These are phyloP conservation scores for Rhizoglyphus robini DNA, from an alignment of 1,140 invertebrate genomes.

Conservation along the genomic window DNA sequence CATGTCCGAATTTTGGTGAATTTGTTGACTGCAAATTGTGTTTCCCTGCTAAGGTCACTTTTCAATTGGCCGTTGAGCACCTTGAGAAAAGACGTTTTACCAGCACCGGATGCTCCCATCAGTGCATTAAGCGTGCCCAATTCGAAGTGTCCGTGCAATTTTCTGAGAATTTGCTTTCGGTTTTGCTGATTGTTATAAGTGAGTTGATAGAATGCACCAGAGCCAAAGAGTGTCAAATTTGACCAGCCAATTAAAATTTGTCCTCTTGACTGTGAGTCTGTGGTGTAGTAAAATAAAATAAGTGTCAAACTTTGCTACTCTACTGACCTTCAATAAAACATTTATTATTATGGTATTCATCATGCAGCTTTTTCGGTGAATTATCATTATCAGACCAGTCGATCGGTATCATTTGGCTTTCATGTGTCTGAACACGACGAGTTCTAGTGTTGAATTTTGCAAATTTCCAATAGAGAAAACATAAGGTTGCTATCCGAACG, in stretches of 20 bases:
- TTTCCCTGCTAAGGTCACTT: not conserved
- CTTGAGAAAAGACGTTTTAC: slow-evolving; percentile 17
- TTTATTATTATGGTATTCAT: not conserved
- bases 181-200: not conserved
- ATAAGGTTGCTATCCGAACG: not conserved
- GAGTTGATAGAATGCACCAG: not conserved
- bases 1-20: not conserved
- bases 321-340: too few relatives aligned
- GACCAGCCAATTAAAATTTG: not conserved
- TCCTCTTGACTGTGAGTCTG: too few relatives aligned
- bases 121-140: slow-evolving; percentile 37
- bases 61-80: slow-evolving; percentile 5
- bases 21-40: not conserved
- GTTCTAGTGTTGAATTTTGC: not conserved
- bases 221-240: not conserved
- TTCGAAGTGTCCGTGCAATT: slow-evolving; percentile 24
- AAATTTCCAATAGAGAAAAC: not conserved
- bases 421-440: not conserved
- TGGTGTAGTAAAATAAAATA: not conserved
- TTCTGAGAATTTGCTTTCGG: slow-evolving; percentile 9
- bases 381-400: too few relatives aligned
- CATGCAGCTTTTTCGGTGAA: not conserved
- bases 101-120: slow-evolving; percentile 16
- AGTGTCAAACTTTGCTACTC: not conserved
- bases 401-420: not conserved